Evolutionary conservation across 1,140 invertebrate species (phyloP), one percentile per base, ranked within the genome.

Genomic region (Contarinia nasturtii): DNA sequence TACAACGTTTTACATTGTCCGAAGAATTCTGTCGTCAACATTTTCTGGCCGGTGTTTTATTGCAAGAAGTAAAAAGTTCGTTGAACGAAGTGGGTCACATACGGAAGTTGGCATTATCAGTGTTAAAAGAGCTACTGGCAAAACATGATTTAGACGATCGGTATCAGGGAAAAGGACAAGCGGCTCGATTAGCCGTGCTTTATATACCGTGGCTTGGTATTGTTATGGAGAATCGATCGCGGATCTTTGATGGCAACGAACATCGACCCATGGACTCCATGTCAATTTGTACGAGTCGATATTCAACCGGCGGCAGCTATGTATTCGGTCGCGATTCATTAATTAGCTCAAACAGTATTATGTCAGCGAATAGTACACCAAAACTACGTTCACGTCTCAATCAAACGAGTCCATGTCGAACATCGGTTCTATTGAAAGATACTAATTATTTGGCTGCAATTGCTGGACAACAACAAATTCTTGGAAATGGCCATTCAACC

Each of bases 81-180:
- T 69, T 96, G 2, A 81, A 82, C 51, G 88, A 93, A 64, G 74
- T 86, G 5, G 69, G 76, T 3, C 78, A 86, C 51, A 81, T 91
- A 47, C 71, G 91, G 5, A 77, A 80, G 50, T 68, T 77, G 33
- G 86, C 89, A 1, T 72, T 96, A 47, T 65, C 66, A 19, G 80
- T 86, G 12, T 67, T 96, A 20, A 72, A 88, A 49, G 85, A 91
- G 65, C 63, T 93, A 49, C 67, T 96, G 42, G 86, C 87, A 1
- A 96, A 96, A 65, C 93, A 97, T 66, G 84, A 93, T 54, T 73
- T 90, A 57, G 93, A 97, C 65, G 84, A 89, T 58, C 68, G 92
- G 49, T 96, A 93, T 63, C 74, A 81, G 54, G 74, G 72, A 51
- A 73, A 77, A 52, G 79, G 79, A 42, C 80, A 86, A 58, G 76